phyloP scores from a whole-genome alignment of 2,113 vertebrate genomes.

The Cygnus atratus region DNA sequence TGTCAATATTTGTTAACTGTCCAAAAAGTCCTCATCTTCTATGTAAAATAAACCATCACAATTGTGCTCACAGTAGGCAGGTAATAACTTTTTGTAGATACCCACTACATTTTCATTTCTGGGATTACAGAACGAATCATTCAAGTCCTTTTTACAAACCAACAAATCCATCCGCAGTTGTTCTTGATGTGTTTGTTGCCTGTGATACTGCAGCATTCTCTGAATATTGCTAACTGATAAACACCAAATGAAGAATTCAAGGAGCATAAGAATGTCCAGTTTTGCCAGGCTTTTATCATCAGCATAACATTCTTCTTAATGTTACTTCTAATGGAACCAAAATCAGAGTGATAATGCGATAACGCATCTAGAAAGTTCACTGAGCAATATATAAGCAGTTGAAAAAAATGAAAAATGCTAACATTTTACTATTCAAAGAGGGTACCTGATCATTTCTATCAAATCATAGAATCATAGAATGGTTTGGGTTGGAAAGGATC shows the following conservation, averaged over 20 bases:
- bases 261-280: not conserved
- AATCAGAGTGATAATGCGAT: not conserved
- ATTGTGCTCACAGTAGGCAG: not conserved
- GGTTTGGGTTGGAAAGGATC: too few relatives aligned
- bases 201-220: not conserved
- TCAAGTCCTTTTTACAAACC: not conserved
- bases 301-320: not conserved
- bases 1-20: not conserved
- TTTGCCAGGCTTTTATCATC: not conserved
- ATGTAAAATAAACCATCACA: not conserved
- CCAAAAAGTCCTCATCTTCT: not conserved
- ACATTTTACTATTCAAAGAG: not conserved
- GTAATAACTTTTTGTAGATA: not conserved
- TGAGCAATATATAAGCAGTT: not conserved
- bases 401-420: not conserved
- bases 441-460: not conserved
- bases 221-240: not conserved
- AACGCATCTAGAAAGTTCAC: not conserved
- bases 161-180: not conserved
- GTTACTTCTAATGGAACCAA: not conserved
- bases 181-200: not conserved
- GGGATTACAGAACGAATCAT: not conserved
- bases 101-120: not conserved
- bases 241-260: not conserved
- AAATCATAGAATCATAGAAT: not conserved